phyloP scores from a whole-genome alignment of 2,888 invertebrate species.

The Carcina quercana region DNA sequence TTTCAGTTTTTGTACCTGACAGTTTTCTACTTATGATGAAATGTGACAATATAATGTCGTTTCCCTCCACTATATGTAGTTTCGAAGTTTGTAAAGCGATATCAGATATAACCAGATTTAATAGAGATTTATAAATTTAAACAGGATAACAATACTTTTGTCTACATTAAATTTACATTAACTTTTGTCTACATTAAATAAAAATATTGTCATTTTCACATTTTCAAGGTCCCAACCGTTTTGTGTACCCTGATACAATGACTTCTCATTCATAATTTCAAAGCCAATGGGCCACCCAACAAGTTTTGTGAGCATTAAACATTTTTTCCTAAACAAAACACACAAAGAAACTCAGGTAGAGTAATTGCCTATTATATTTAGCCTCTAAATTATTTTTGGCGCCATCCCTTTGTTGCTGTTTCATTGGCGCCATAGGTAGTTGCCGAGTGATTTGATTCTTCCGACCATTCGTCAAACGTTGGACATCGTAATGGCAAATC shows the following conservation, averaged over 20 bases:
- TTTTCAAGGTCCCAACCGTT: neutral
- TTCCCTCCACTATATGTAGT: no score
- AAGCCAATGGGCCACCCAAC: conserved; percentile 19
- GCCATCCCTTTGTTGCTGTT: conserved; percentile 13
- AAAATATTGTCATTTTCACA: neutral
- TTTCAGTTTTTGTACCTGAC: no score
- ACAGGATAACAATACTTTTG: no score
- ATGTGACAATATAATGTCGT: no score
- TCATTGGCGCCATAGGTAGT: conserved; percentile 30
- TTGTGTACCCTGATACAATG: neutral
- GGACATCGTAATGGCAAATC: conserved; percentile 38
- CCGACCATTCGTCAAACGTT: conserved; percentile 37
- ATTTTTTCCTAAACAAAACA: conserved; percentile 7
- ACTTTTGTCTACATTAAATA: neutral
- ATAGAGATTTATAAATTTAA: no score
- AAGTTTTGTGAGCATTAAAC: conserved; percentile 10
- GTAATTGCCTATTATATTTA: conserved; percentile 20
- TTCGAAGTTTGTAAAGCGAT: no score
- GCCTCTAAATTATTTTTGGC: conserved; percentile 26
- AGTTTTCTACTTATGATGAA: no score
- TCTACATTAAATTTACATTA: no score
- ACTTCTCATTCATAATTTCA: conserved; percentile 13
- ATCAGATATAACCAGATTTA: no score
- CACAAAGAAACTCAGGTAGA: conserved; percentile 15
- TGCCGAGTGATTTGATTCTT: no score